Conservation (phyloP, 2,888 invertebrate genomes). For the Tryphoninae sp. region DNA sequence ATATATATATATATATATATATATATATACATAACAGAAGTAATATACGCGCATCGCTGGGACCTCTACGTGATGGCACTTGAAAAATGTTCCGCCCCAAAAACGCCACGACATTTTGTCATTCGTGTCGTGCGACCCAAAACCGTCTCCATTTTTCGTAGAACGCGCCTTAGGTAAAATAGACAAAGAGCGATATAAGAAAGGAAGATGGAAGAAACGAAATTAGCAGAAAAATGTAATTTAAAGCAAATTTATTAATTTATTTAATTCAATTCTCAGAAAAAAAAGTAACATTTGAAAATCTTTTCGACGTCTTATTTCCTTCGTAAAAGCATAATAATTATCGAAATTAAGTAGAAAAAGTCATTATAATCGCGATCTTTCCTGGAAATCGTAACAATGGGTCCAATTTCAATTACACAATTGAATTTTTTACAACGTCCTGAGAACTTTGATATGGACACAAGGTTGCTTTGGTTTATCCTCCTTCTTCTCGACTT, state of each 20-base stretch:
- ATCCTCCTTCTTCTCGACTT: slow-evolving; percentile 20
- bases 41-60: slow-evolving; percentile 52
- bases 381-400: neutral
- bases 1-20: slow-evolving; percentile 34
- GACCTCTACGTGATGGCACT: slow-evolving; percentile 70
- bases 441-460: no score
- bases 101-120: slow-evolving; percentile 66
- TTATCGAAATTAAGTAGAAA: neutral
- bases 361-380: neutral
- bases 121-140: slow-evolving; percentile 59
- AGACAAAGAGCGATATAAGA: neutral
- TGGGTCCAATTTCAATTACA: neutral
- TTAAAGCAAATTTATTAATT: slow-evolving; percentile 1
- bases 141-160: slow-evolving; percentile 64
- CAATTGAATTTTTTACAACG: neutral
- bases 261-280: neutral
- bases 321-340: no score
- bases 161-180: slow-evolving; percentile 62
- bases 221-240: neutral
- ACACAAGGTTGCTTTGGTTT: slow-evolving; percentile 1
- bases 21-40: slow-evolving; percentile 27
- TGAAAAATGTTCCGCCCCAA: slow-evolving; percentile 68
- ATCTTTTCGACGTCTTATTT: no score
- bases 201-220: slow-evolving; percentile 6
- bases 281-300: neutral